Base-by-base conservation (phyloP, 2,888 invertebrate genomes). In the Achlya flavicornis region DNA sequence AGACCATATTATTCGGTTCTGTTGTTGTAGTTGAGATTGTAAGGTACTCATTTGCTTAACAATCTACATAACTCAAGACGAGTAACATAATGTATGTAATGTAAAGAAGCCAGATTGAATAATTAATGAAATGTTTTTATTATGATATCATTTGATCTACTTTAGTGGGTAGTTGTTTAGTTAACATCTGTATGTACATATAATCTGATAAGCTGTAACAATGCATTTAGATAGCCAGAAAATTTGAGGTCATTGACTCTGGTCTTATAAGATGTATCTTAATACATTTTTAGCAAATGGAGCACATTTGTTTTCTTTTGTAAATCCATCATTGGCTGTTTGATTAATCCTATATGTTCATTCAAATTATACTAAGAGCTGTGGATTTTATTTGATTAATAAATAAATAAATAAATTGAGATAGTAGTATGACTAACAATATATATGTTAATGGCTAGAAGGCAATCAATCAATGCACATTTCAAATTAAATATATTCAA, bases 71-170 rank as follows among this genome's bases (percentile, higher is more conserved):
- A n/a, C 46, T 46, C 46, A 14, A 14, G 46, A 46, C n/a, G n/a
- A n/a, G 4, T 46, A 46, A 46, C 46, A 46, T 46, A 16, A 16
- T 48, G 16, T 53, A 53, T 53, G 7, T 46, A 46, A 53, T 53
- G 53, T 53, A 19, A n/a, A 53, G 46, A 46, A n/a, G 4, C 53
- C n/a, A 8, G 19, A 53, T 53, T 53, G 53, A 19, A 53, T 53
- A 10, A 19, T 53, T 16, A n/a, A 53, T 10, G 14, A 7, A 53
- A 53, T 19, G 19, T 53, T 53, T 19, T 53, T n/a, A 53, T n/a
- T 53, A 53, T 53, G 53, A 53, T 53, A 53, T 53, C 53, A 53
- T 19, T 53, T 53, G 53, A 53, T 53, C 53, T 53, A 53, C 8
- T 53, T 53, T 10, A 53, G 2, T 38, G 8, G 2, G 10, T 19